phyloP scores from a whole-genome alignment of 2,888 invertebrate genomes.

The Lepidocyrtoides sp. region DNA sequence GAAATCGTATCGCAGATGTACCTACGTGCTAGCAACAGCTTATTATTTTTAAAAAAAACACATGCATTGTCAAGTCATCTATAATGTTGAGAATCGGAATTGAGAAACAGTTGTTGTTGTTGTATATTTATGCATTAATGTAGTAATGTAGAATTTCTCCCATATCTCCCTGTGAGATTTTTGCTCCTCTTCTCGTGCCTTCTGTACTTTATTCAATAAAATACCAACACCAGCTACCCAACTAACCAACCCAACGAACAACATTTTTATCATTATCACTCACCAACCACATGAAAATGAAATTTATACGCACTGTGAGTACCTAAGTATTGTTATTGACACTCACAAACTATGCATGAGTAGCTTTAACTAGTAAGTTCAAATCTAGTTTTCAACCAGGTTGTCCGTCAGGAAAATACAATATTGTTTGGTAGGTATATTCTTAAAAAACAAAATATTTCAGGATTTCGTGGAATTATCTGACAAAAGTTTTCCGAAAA shows the following conservation, averaged over 20 bases:
- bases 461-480: too few species aligned
- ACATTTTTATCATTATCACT: constrained; percentile 52
- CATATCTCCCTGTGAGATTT: constrained; percentile 33
- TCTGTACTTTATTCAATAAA: too few species aligned
- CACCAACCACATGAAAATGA: constrained; percentile 62
- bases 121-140: not conserved
- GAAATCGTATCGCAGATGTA: not conserved
- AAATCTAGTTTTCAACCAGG: too few species aligned
- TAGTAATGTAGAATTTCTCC: too few species aligned
- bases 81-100: not conserved
- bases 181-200: constrained; percentile 16
- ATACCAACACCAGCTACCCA: constrained; percentile 21
- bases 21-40: not conserved
- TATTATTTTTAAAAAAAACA: not conserved
- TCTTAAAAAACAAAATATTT: too few species aligned
- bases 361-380: too few species aligned
- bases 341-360: too few species aligned
- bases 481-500: too few species aligned
- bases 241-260: too few species aligned
- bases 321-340: not conserved
- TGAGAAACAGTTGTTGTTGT: constrained; percentile 20
- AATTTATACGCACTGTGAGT: not conserved
- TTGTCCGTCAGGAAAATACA: too few species aligned
- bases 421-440: too few species aligned
- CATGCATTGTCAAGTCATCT: constrained; percentile 32